Percentiles rank a stretch among this genome's conserved stretches.
Conservation (phyloP, 1,140 invertebrate species). For the Euglossa dilemma region DNA sequence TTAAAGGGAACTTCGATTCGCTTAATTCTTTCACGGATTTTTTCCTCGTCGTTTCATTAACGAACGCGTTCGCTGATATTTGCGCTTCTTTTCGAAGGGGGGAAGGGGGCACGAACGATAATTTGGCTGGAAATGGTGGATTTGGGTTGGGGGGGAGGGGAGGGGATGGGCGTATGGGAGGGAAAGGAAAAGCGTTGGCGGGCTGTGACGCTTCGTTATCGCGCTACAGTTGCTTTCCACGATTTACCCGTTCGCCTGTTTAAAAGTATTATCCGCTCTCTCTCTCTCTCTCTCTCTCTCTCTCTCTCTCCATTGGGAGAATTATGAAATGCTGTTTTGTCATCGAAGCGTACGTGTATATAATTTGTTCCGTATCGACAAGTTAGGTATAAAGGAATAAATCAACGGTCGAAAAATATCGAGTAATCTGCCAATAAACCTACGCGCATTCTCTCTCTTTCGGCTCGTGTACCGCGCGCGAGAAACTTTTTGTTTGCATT, state of each 20-base stretch:
- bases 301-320: too few species aligned
- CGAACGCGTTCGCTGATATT: not conserved
- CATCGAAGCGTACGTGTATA: too few species aligned
- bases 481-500: not conserved
- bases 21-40: not conserved
- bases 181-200: not conserved
- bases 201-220: not conserved
- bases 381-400: not conserved
- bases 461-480: not conserved
- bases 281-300: too few species aligned
- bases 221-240: conserved; percentile 24
- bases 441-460: not conserved
- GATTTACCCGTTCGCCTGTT: conserved; percentile 6
- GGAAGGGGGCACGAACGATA: not conserved
- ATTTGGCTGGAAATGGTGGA: not conserved
- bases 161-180: too few species aligned
- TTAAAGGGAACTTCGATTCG: not conserved
- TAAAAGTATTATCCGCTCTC: not conserved
- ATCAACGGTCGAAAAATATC: conserved; percentile 1
- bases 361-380: not conserved
- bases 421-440: not conserved
- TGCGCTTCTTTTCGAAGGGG: not conserved
- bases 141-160: too few species aligned
- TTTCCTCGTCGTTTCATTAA: not conserved
- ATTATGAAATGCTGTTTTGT: not conserved